Evolutionary conservation across 2,797 vertebrate genomes (phyloP).

Genomic region (Meriones psammophilus): DNA sequence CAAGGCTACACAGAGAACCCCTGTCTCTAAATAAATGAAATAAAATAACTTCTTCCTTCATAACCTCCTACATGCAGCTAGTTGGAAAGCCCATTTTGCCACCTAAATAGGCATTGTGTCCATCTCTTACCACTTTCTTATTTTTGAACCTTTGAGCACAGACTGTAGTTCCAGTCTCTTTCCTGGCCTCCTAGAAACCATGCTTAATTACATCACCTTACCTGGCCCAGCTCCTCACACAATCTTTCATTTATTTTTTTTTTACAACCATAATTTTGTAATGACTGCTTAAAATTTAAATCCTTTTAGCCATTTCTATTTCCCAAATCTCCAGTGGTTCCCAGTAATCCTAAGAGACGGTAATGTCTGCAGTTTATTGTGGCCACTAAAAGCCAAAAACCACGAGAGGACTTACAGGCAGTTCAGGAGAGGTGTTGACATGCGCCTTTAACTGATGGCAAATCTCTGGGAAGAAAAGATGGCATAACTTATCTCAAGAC

Average conservation of each 20-base stretch:
- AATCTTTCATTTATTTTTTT: neutral
- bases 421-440: neutral
- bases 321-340: neutral
- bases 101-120: neutral
- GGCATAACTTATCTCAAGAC: neutral
- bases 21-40: too few relatives aligned
- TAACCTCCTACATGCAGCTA: neutral
- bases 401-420: neutral
- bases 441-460: neutral
- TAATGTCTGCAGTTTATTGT: neutral
- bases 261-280: neutral
- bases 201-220: neutral
- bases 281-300: conserved; percentile 16
- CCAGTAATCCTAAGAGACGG: neutral
- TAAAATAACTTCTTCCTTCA: neutral
- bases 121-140: neutral
- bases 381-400: neutral
- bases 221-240: neutral
- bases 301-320: neutral
- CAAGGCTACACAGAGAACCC: too few relatives aligned
- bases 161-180: neutral
- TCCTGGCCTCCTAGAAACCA: neutral
- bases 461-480: neutral
- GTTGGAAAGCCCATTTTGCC: neutral
- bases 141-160: neutral